Conservation (phyloP, 2,113 vertebrate genomes). For the Serilophus lunatus region DNA sequence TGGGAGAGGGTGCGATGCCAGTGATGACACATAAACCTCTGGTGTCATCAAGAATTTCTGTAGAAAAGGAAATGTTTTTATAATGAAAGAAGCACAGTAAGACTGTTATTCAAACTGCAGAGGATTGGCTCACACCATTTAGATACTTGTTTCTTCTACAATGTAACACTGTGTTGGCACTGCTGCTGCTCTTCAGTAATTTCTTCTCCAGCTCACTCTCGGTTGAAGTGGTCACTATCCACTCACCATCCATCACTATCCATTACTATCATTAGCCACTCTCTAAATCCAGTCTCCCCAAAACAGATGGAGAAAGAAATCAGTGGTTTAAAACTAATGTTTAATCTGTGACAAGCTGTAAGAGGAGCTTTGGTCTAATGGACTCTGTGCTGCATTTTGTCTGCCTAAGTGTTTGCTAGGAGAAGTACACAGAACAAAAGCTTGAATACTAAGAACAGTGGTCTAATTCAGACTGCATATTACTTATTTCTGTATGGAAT, state of each 20-base stretch:
- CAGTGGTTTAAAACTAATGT: background rate
- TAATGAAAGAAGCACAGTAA: background rate
- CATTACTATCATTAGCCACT: background rate
- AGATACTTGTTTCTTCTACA: background rate
- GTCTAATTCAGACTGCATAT: background rate
- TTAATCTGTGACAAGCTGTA: background rate
- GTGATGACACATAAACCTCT: slow-evolving; percentile 81
- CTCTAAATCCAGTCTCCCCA: background rate
- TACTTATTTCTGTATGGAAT: background rate
- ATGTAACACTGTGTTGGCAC: background rate
- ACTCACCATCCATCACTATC: background rate
- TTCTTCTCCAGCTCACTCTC: background rate
- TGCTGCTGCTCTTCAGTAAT: background rate
- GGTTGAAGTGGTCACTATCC: background rate
- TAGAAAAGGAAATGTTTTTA: slow-evolving; percentile 2
- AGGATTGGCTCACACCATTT: background rate
- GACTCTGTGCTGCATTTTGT: background rate
- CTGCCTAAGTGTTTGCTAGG: background rate
- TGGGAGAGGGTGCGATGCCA: slow-evolving; percentile 81
- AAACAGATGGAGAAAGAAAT: background rate
- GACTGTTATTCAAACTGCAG: background rate
- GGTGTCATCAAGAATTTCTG: slow-evolving; percentile 87
- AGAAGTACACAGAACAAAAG: background rate
- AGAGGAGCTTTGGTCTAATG: background rate
- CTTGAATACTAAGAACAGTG: background rate